Evolutionary conservation across 2,113 vertebrate genomes (phyloP).

Genomic region (Myanophis thanlyinensis): DNA sequence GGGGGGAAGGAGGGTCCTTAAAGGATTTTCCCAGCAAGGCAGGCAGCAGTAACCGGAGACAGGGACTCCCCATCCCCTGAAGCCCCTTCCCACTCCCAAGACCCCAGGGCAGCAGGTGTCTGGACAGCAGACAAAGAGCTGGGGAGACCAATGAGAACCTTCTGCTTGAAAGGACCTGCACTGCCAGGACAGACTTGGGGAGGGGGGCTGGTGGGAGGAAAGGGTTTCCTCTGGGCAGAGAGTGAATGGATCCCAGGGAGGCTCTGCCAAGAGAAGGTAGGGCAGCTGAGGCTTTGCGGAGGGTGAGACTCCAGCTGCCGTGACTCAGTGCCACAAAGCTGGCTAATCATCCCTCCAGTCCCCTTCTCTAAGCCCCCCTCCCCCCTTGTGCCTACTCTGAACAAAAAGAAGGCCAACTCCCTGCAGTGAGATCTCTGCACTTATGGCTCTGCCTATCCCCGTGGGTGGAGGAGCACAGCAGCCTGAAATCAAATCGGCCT

Average conservation of each 20-base stretch:
- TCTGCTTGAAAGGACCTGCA: background rate
- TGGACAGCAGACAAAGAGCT: background rate
- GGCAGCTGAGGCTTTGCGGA: background rate
- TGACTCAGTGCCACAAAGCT: background rate
- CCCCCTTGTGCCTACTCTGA: conserved; percentile 35
- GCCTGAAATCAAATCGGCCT: conserved; percentile 18
- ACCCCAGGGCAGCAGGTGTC: background rate
- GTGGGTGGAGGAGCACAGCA: background rate
- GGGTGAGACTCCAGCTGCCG: background rate
- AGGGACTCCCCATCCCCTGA: background rate
- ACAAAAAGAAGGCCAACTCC: background rate
- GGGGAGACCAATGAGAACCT: background rate
- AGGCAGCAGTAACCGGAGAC: background rate
- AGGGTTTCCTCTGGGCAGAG: background rate
- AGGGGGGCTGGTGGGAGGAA: background rate
- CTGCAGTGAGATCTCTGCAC: background rate
- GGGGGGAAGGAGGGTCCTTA: background rate
- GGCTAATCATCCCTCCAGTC: background rate
- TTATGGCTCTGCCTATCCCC: background rate
- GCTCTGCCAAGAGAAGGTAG: background rate
- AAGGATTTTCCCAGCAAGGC: background rate
- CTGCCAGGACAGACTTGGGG: background rate
- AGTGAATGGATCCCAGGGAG: background rate
- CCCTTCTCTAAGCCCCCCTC: background rate
- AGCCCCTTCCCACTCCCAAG: background rate